These are phyloP conservation scores for Muricea muricata DNA, from an alignment of 92 coral and sea anemone species.

Conservation along the genomic window DNA sequence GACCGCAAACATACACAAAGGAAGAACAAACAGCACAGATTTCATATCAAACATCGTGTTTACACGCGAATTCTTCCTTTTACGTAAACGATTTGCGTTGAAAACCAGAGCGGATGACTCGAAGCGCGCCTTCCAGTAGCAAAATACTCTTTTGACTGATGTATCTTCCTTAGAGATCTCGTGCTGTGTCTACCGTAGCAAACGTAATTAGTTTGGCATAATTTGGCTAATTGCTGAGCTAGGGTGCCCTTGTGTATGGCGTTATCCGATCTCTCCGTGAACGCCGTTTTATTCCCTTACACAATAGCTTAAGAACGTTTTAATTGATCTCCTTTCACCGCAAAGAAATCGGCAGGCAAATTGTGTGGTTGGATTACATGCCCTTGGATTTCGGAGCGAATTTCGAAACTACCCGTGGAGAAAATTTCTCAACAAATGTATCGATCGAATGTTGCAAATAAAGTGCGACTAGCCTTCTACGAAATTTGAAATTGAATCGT, in stretches of 20 bases:
- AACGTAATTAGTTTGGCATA: constrained; percentile 42
- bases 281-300: constrained; percentile 25
- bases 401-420: background rate
- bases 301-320: constrained; percentile 33
- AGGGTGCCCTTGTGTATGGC: constrained; percentile 8
- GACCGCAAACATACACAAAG: constrained; percentile 1
- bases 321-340: constrained; percentile 35
- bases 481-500: background rate
- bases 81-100: background rate
- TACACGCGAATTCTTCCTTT: background rate
- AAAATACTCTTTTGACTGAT: background rate
- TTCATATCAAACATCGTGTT: background rate
- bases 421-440: background rate
- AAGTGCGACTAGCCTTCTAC: too few relatives aligned
- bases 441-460: background rate
- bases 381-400: background rate
- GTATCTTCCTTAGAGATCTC: background rate
- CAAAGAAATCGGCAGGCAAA: constrained; percentile 36
- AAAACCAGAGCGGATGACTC: too few relatives aligned
- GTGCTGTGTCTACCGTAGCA: constrained; percentile 10
- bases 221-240: constrained; percentile 35
- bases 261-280: constrained; percentile 8
- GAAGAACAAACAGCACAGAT: background rate
- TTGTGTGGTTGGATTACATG: background rate
- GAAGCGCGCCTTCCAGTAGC: background rate